phyloP scores from a whole-genome alignment of 2,797 vertebrate species.

The Myotis planiceps region DNA sequence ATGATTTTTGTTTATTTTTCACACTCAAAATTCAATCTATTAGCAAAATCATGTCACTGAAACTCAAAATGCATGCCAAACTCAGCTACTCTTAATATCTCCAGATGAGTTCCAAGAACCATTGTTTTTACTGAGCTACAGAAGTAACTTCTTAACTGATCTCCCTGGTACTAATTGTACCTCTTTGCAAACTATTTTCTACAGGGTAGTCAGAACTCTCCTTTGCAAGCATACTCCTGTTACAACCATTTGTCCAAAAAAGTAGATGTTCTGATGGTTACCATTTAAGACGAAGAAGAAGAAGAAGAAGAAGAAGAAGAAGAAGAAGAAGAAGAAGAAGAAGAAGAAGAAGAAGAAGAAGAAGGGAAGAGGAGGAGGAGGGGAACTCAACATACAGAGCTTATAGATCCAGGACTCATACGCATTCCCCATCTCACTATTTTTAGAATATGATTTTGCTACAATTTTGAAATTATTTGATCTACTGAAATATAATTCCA shows the following conservation, averaged over 20 bases:
- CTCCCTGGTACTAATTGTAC: neutral
- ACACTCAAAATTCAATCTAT: neutral
- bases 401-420: neutral
- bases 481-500: neutral
- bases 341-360: rapidly evolving
- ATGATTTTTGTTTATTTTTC: neutral
- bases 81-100: neutral
- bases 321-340: too few species aligned
- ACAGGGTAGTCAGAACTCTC: neutral
- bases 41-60: neutral
- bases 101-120: neutral
- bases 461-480: neutral
- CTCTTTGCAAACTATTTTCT: neutral
- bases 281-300: neutral
- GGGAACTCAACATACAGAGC: neutral
- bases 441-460: neutral
- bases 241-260: neutral
- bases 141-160: neutral
- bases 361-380: too few species aligned
- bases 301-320: neutral
- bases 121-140: neutral
- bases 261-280: neutral
- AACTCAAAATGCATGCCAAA: neutral
- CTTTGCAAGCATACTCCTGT: neutral
- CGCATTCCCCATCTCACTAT: neutral